Evolutionary conservation across 2,113 vertebrate species (phyloP).

Genomic region (Ctenodactylus gundi): DNA sequence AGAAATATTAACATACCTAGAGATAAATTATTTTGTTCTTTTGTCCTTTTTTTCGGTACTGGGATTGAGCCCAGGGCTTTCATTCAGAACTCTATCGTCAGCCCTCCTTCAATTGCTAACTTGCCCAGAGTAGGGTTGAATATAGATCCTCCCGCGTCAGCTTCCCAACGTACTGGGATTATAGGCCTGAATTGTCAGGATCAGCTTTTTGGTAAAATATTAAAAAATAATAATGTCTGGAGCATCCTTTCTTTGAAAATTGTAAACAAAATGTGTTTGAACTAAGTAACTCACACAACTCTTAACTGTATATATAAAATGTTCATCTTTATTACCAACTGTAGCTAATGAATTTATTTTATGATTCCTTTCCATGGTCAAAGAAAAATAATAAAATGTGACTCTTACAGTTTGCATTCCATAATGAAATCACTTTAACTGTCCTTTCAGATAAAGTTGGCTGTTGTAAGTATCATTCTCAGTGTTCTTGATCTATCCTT

Average conservation of each 20-base stretch:
- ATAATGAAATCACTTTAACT: background rate
- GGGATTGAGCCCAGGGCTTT: too few relatives aligned
- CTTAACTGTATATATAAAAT: background rate
- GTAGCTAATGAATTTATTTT: background rate
- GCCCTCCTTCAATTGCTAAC: too few relatives aligned
- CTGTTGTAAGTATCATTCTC: background rate
- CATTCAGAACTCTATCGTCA: too few relatives aligned
- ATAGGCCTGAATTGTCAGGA: too few relatives aligned
- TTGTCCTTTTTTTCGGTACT: too few relatives aligned
- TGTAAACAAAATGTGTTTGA: background rate
- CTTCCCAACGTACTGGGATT: too few relatives aligned
- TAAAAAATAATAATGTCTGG: background rate
- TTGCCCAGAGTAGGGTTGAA: too few relatives aligned
- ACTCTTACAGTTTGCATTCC: background rate
- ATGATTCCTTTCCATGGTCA: background rate
- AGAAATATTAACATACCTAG: background rate
- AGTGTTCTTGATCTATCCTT: background rate
- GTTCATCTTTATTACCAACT: background rate
- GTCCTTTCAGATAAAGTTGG: background rate
- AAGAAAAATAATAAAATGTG: background rate
- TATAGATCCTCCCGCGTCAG: too few relatives aligned
- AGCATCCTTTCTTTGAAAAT: background rate
- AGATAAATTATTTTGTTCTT: background rate
- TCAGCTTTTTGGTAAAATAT: background rate
- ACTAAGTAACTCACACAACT: background rate